These are phyloP conservation scores for Poecilia velifera DNA, from an alignment of 2,797 vertebrate genomes.

Conservation along the genomic window DNA sequence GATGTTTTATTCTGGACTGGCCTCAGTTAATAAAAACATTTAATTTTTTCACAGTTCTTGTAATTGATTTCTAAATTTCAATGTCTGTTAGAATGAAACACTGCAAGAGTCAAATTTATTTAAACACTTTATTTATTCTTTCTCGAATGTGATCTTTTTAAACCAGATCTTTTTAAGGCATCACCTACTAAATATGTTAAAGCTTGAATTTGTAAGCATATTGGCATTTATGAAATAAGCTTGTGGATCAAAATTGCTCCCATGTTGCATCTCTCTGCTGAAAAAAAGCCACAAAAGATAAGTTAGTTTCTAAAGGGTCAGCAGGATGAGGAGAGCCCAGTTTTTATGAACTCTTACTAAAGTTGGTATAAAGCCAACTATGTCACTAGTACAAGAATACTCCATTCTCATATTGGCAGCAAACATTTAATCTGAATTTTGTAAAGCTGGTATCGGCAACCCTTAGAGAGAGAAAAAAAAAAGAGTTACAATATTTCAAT, in stretches of 20 bases:
- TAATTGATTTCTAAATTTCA: not conserved
- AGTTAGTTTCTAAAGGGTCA: constrained; percentile 52
- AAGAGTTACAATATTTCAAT: constrained; percentile 73
- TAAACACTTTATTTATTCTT: not conserved
- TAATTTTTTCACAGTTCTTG: not conserved
- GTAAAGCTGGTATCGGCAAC: constrained; percentile 66
- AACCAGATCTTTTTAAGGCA: not conserved
- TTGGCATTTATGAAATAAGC: constrained; percentile 26
- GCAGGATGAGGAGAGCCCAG: constrained; percentile 44
- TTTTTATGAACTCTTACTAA: constrained; percentile 34
- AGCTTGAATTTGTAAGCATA: constrained; percentile 27
- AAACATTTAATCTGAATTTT: constrained; percentile 61
- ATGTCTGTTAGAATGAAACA: not conserved
- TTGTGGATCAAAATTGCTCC: constrained; percentile 53
- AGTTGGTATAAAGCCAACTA: constrained; percentile 60
- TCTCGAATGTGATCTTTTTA: not conserved
- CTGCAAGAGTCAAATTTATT: not conserved
- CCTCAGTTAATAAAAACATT: not conserved
- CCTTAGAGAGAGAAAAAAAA: constrained; percentile 64
- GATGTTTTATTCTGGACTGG: not conserved
- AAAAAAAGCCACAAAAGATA: constrained; percentile 43
- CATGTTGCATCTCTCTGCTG: constrained; percentile 47
- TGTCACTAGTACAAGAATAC: constrained; percentile 63
- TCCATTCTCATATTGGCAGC: constrained; percentile 48
- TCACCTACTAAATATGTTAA: not conserved